Evolutionary conservation across 1,140 invertebrate species (phyloP).

Genomic region (Penaeus japonicus): DNA sequence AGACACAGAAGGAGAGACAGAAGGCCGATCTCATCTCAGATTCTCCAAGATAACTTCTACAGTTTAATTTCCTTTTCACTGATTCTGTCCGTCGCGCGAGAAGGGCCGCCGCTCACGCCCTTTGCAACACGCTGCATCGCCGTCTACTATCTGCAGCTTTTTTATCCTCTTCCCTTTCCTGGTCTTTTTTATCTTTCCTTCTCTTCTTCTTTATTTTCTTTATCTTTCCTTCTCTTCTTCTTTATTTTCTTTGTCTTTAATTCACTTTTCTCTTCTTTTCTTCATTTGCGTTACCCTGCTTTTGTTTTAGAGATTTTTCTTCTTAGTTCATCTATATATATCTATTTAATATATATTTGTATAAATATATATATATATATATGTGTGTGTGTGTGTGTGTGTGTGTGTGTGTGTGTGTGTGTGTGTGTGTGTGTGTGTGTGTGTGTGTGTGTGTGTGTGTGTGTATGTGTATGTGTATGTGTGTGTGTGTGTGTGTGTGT

Average conservation of each 20-base stretch:
- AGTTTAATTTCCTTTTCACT: no score
- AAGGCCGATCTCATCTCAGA: no score
- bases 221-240: neutral
- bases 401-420: no score
- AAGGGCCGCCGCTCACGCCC: no score
- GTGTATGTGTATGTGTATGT: neutral
- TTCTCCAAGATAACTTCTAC: no score
- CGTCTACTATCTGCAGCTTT: neutral
- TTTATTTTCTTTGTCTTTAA: neutral
- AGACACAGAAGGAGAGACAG: no score
- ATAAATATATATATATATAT: no score
- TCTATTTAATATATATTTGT: no score
- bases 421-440: neutral
- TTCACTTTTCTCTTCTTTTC: neutral
- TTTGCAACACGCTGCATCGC: neutral
- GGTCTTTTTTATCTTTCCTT: neutral
- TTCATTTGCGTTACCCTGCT: neutral
- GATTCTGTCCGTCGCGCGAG: no score
- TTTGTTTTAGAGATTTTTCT: neutral
- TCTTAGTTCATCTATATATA: neutral
- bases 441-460: neutral
- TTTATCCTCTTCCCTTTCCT: neutral
- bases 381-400: no score
- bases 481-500: constrained; percentile 1
- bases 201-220: neutral